phyloP scores from a whole-genome alignment of 2,797 vertebrate species.

The Spinus pinus region DNA sequence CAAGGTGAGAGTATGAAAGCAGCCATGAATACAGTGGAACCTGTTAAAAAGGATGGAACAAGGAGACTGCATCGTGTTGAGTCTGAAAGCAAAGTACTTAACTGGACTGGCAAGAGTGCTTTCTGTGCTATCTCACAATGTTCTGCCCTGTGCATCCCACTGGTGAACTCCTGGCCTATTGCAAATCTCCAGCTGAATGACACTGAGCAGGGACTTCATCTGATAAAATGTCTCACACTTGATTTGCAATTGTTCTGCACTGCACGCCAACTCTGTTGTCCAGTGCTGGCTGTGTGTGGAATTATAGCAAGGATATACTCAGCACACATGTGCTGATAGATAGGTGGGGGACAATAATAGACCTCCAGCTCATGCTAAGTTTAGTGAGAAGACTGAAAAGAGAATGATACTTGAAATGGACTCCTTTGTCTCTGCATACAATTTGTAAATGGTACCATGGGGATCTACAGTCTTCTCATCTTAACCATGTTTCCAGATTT shows the following conservation, averaged over 20 bases:
- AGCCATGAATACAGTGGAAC: background rate
- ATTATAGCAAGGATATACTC: background rate
- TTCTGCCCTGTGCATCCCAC: fast-evolving
- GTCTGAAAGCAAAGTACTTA: background rate
- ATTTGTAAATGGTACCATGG: background rate
- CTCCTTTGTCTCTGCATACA: background rate
- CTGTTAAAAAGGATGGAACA: background rate
- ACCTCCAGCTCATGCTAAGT: background rate
- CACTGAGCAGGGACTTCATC: background rate
- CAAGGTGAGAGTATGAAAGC: background rate
- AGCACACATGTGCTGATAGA: background rate
- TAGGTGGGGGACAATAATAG: background rate
- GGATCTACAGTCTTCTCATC: background rate
- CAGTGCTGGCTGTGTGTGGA: background rate
- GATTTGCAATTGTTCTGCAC: background rate
- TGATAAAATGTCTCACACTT: background rate
- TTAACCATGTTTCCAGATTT: background rate
- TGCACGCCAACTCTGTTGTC: background rate
- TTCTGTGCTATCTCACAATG: background rate
- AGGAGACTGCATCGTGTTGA: background rate
- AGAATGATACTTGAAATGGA: background rate
- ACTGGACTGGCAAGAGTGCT: background rate
- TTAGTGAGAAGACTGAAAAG: background rate
- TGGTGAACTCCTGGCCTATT: background rate
- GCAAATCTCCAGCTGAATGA: background rate